Evolutionary conservation across 1,140 invertebrate species (phyloP).

Genomic region (Anoplophora glabripennis): DNA sequence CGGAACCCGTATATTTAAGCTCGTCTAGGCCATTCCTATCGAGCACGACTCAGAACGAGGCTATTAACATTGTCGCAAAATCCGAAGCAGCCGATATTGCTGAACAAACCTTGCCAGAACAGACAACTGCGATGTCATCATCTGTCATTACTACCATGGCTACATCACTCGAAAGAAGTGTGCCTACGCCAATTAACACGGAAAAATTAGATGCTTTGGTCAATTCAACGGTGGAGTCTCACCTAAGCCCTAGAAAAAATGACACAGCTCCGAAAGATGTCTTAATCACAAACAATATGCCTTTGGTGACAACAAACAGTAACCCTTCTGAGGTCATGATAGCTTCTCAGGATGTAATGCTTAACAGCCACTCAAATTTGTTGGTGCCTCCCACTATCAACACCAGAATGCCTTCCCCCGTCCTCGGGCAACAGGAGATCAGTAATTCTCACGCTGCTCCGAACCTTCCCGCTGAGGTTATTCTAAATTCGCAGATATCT

Average conservation of each 20-base stretch:
- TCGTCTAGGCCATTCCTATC: slow-evolving; percentile 25
- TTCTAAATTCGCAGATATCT: slow-evolving; percentile 61
- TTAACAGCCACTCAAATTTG: slow-evolving; percentile 45
- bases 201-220: slow-evolving; percentile 63
- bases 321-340: slow-evolving; percentile 49
- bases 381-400: slow-evolving; percentile 41
- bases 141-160: slow-evolving; percentile 46
- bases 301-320: slow-evolving; percentile 34
- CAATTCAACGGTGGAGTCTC: slow-evolving; percentile 61
- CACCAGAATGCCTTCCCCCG: slow-evolving; percentile 30
- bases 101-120: slow-evolving; percentile 46
- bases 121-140: slow-evolving; percentile 48
- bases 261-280: slow-evolving; percentile 22
- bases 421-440: slow-evolving; percentile 9
- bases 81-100: slow-evolving; percentile 54
- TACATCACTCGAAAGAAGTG: slow-evolving; percentile 50
- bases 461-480: slow-evolving; percentile 53
- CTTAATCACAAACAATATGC: slow-evolving; percentile 19
- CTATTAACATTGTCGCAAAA: slow-evolving; percentile 33
- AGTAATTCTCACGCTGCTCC: slow-evolving; percentile 3
- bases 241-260: slow-evolving; percentile 27
- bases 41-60: slow-evolving; percentile 20
- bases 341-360: slow-evolving; percentile 55
- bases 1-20: slow-evolving; percentile 24
- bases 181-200: slow-evolving; percentile 48